Base-by-base conservation (phyloP, 35 echinoderm and acorn worm genomes). In the Stichopus chloronotus region DNA sequence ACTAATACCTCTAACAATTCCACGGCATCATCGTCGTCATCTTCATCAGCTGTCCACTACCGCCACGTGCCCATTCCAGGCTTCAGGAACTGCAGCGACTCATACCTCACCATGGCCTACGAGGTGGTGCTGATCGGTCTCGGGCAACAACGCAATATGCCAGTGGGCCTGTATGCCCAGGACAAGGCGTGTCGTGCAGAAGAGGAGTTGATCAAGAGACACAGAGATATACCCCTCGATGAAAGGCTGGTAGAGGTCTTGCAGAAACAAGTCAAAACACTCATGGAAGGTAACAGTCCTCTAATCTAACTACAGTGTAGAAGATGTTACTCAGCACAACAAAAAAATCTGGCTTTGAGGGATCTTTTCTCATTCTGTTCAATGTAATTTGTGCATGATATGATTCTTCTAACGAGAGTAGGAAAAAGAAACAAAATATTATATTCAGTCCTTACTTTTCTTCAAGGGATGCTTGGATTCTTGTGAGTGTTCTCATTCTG, bases 101-200 rank as follows among this genome's bases (percentile, higher is more conserved):
- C 97, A 8, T 99, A 99, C 90, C 95, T 99, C 58, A 96, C 92
- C 4, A 78, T 98, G 24, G 97, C 95, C 52, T 99, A 96, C 90
- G 97, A 99, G 85, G 92, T 76, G 19, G 97, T 96, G 4, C 80
- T 97, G 79, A 94, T 99, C 10, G 97, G 97, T 13, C 94, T 99
- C 0, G 97, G 97, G 13, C 97, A 99, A 88, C 97, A 99, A 69
- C 92, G 97, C n/a, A 91, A 96, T 54, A 99, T 99, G 97, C 95
- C 97, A 63, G 94, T 94, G 89, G 95, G 97, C 57, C 89, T 99
- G 9, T 96, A 99, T 58, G 97, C 97, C 20, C 97, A 98, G 79
- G 97, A 98, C 88, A 98, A 98, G 87, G 95, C 97, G 10, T 98
- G 97, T 43, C 91, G 92, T 78, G 97, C 97, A 4, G 97, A 99